Conservation (phyloP, 2,888 invertebrate genomes). For the Anodontia alba region DNA sequence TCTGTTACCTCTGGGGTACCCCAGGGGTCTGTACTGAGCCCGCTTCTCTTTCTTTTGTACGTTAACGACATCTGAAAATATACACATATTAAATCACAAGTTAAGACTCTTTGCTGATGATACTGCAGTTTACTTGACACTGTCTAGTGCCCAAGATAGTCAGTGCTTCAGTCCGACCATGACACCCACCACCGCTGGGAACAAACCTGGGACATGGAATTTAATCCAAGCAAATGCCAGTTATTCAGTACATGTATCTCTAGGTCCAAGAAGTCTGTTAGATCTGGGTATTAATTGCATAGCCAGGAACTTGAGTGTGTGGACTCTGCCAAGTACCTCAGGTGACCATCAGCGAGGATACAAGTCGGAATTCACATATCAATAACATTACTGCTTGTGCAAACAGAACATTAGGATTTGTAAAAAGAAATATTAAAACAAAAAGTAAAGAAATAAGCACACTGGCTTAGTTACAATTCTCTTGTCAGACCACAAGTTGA, state of each 20-base stretch:
- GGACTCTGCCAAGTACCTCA: not conserved
- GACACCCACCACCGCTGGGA: too few species aligned
- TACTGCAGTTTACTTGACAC: not conserved
- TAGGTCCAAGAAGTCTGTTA: too few species aligned
- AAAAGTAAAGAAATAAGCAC: not conserved
- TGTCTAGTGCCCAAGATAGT: not conserved
- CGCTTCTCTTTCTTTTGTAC: too few species aligned
- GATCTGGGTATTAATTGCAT: too few species aligned
- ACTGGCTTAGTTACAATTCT: too few species aligned
- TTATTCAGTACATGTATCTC: too few species aligned
- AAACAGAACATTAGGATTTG: not conserved
- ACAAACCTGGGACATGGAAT: too few species aligned
- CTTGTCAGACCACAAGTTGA: not conserved
- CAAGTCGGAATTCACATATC: not conserved
- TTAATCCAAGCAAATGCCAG: too few species aligned
- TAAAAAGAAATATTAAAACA: not conserved
- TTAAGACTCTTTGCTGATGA: not conserved
- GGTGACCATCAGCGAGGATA: not conserved
- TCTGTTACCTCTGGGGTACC: not conserved
- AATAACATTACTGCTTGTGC: not conserved
- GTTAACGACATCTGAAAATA: not conserved
- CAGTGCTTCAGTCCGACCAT: not conserved
- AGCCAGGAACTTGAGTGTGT: not conserved
- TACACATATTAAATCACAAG: not conserved
- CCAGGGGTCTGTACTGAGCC: too few species aligned